These are phyloP conservation scores for Glareola pratincola DNA, from an alignment of 2,113 vertebrate genomes.

Conservation along the genomic window DNA sequence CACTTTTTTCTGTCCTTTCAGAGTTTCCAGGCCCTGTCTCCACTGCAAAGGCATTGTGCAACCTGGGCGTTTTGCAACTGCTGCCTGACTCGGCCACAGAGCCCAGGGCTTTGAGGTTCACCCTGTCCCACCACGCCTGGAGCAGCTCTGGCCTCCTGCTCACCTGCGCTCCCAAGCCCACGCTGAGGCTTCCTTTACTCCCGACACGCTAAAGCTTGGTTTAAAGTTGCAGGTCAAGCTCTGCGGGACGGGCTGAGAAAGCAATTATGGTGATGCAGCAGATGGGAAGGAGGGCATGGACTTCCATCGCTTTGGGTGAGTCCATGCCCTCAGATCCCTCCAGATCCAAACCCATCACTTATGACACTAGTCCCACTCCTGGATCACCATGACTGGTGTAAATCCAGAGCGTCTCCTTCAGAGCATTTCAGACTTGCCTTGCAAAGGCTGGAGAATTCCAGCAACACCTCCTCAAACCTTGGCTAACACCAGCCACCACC, in stretches of 20 bases:
- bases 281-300: not conserved
- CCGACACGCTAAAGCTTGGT: not conserved
- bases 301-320: not conserved
- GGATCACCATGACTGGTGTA: not conserved
- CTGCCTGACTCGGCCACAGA: not conserved
- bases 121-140: accelerated
- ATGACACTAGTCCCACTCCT: accelerated
- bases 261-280: accelerated
- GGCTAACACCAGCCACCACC: not conserved
- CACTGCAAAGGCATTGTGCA: not conserved
- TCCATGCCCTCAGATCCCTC: not conserved
- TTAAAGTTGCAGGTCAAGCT: not conserved
- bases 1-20: not conserved
- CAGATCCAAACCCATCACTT: not conserved
- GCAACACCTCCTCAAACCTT: not conserved
- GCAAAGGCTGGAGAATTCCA: not conserved
- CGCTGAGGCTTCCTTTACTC: not conserved
- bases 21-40: not conserved
- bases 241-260: not conserved
- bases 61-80: not conserved
- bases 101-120: not conserved
- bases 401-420: not conserved
- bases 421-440: not conserved
- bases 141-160: not conserved
- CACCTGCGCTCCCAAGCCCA: not conserved